phyloP scores from a whole-genome alignment of 2,797 vertebrate species.

The Sternotherus odoratus region DNA sequence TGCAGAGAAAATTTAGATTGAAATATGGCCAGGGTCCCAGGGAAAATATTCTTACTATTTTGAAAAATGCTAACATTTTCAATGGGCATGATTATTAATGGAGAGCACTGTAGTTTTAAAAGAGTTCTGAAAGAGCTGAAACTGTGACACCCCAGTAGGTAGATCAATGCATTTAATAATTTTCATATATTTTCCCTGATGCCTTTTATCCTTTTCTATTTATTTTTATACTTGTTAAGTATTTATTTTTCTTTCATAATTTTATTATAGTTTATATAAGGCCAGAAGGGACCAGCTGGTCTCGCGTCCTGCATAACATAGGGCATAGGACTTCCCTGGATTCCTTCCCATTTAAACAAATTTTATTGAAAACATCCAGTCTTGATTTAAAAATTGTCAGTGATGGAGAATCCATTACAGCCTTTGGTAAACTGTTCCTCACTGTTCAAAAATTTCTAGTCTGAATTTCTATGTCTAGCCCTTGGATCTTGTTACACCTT shows the following conservation, averaged over 20 bases:
- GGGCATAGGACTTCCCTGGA: too few relatives aligned
- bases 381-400: too few relatives aligned
- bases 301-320: too few relatives aligned
- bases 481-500: too few relatives aligned
- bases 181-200: neutral
- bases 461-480: too few relatives aligned
- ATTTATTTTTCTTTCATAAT: neutral
- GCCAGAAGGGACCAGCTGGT: too few relatives aligned
- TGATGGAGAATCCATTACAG: too few relatives aligned
- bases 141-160: neutral
- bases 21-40: conserved; percentile 10
- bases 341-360: too few relatives aligned
- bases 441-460: too few relatives aligned
- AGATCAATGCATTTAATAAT: conserved; percentile 14
- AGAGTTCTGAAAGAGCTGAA: neutral
- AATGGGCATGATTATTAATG: conserved; percentile 11
- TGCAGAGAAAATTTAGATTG: neutral
- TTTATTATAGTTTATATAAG: neutral
- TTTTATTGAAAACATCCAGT: too few relatives aligned
- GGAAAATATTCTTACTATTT: conserved; percentile 2
- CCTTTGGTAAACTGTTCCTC: too few relatives aligned
- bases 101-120: neutral
- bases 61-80: conserved; percentile 28
- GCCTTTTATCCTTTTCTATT: neutral
- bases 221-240: neutral